Percentiles rank a stretch among this genome's conserved stretches.
Conservation (phyloP, 2,113 vertebrate genomes). For the Bothrops jararaca region DNA sequence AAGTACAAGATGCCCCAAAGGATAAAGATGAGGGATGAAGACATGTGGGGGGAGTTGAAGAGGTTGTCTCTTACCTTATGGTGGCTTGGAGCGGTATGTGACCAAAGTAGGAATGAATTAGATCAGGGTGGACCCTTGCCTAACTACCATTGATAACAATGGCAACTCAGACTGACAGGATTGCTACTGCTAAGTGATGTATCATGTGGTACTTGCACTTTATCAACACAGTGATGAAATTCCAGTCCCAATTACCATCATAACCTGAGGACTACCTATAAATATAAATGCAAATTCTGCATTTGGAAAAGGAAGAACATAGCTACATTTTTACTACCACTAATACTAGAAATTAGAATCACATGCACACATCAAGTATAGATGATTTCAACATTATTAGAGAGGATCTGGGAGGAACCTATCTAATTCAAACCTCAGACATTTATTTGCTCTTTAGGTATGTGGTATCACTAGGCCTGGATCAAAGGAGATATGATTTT, state of each 20-base stretch:
- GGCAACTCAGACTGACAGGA: neutral
- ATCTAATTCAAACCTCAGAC: neutral
- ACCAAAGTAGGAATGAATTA: neutral
- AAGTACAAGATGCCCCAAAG: neutral
- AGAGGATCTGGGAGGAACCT: neutral
- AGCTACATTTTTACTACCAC: neutral
- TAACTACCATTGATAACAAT: neutral
- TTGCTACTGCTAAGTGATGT: neutral
- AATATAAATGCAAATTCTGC: neutral
- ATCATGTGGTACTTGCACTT: neutral
- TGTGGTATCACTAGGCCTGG: neutral
- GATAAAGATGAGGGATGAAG: neutral
- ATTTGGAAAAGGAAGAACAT: neutral
- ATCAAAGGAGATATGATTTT: neutral
- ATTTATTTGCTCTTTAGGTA: neutral
- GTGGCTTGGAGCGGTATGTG: neutral
- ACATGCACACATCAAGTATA: neutral
- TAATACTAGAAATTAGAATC: neutral
- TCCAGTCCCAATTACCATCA: neutral
- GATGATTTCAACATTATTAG: neutral
- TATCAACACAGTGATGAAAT: neutral
- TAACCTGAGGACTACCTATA: neutral
- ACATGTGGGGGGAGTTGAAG: neutral
- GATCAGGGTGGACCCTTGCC: neutral
- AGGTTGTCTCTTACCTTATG: neutral